These are phyloP conservation scores for Drosophila sp. DNA, from an alignment of 1,140 invertebrate species.

Conservation along the genomic window DNA sequence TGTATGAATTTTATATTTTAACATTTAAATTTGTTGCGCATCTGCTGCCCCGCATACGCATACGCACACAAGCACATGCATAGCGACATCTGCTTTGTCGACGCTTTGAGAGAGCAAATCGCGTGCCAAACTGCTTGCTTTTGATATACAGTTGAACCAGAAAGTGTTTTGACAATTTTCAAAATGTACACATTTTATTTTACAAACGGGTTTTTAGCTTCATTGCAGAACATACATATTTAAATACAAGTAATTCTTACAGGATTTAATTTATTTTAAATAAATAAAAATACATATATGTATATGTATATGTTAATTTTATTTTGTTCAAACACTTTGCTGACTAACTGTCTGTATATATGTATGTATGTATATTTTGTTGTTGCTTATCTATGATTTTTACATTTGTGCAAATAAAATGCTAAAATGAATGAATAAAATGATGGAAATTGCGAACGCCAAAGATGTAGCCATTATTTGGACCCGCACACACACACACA, in stretches of 20 bases:
- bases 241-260: too few relatives aligned
- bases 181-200: too few relatives aligned
- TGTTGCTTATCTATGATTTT: constrained; percentile 27
- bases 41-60: constrained; percentile 27
- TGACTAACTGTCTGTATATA: too few relatives aligned
- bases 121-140: constrained; percentile 25
- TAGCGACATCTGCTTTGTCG: constrained; percentile 24
- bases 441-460: constrained; percentile 26
- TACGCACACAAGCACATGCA: constrained; percentile 15
- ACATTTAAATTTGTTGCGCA: constrained; percentile 54
- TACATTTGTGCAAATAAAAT: constrained; percentile 31
- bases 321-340: too few relatives aligned
- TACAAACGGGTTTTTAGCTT: too few relatives aligned
- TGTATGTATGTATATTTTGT: background rate
- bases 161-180: too few relatives aligned
- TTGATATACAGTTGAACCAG: background rate
- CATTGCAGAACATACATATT: too few relatives aligned
- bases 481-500: background rate
- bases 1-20: constrained; percentile 21
- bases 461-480: constrained; percentile 20
- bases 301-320: too few relatives aligned
- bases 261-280: too few relatives aligned
- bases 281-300: too few relatives aligned
- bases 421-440: too few relatives aligned
- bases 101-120: constrained; percentile 24